A percentile compares a stretch with the other conserved stretches of the same genome.
Evolutionary conservation across 2,113 vertebrate genomes (phyloP).

Genomic region (Orcinus orca): DNA sequence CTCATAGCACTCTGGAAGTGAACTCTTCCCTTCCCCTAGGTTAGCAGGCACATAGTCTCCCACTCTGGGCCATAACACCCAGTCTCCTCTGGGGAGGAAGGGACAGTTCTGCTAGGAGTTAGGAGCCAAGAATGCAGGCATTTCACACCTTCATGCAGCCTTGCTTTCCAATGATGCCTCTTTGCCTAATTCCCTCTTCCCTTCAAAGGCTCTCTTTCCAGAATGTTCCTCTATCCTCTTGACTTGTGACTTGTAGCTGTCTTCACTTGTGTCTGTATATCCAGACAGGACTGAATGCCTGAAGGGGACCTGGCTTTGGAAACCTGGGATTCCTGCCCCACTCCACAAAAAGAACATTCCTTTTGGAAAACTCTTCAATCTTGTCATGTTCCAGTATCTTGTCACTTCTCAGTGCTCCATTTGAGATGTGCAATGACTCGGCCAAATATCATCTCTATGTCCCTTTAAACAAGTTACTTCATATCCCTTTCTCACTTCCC

Average conservation of each 20-base stretch:
- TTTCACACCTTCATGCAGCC: neutral
- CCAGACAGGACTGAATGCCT: neutral
- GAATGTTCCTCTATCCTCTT: neutral
- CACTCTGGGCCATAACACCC: neutral
- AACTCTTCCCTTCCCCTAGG: neutral
- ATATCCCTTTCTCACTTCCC: neutral
- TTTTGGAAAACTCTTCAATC: neutral
- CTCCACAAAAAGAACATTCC: neutral
- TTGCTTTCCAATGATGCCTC: neutral
- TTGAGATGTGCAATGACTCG: neutral
- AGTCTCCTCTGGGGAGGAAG: neutral
- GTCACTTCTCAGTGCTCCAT: neutral
- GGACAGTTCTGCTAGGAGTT: neutral
- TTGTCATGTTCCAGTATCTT: neutral
- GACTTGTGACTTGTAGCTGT: neutral
- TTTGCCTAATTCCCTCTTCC: neutral
- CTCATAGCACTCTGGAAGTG: neutral
- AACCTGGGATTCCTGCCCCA: neutral
- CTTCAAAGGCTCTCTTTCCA: neutral
- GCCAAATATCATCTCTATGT: neutral
- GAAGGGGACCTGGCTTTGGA: neutral
- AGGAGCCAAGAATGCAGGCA: neutral
- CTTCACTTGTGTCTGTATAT: accelerated
- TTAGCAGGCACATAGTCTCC: neutral
- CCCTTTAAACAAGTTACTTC: neutral